These are phyloP conservation scores for Sebastes matsubarae DNA, from an alignment of 2,797 vertebrate species.

Conservation along the genomic window DNA sequence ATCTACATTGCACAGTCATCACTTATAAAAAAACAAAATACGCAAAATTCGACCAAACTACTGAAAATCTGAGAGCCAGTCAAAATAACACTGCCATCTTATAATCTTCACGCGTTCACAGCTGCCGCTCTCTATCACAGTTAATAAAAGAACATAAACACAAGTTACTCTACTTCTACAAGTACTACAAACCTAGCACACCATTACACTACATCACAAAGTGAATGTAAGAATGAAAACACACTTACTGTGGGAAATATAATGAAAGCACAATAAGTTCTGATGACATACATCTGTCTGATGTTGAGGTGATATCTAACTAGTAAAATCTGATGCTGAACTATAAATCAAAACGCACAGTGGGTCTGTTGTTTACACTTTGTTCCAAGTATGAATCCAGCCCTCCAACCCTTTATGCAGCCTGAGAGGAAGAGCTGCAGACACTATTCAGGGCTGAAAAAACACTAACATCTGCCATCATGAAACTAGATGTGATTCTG, in stretches of 20 bases:
- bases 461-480: not conserved
- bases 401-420: no score
- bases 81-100: no score
- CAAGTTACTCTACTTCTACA: not conserved
- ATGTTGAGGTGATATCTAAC: not conserved
- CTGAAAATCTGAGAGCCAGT: rapidly evolving
- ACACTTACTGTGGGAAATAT: not conserved
- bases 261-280: not conserved
- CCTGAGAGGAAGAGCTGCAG: not conserved
- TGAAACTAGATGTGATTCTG: not conserved
- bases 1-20: no score
- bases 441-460: not conserved
- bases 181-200: not conserved
- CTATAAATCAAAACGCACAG: not conserved
- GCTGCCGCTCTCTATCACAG: no score
- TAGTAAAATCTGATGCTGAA: not conserved
- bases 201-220: not conserved
- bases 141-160: no score
- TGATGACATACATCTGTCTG: not conserved
- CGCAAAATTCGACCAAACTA: no score
- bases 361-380: not conserved
- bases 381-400: not conserved
- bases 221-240: not conserved
- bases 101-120: no score
- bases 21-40: no score